Percentiles rank a stretch among this genome's conserved stretches.
Evolutionary conservation across 2,797 vertebrate genomes (phyloP).

Genomic region (Gymnodraco acuticeps): DNA sequence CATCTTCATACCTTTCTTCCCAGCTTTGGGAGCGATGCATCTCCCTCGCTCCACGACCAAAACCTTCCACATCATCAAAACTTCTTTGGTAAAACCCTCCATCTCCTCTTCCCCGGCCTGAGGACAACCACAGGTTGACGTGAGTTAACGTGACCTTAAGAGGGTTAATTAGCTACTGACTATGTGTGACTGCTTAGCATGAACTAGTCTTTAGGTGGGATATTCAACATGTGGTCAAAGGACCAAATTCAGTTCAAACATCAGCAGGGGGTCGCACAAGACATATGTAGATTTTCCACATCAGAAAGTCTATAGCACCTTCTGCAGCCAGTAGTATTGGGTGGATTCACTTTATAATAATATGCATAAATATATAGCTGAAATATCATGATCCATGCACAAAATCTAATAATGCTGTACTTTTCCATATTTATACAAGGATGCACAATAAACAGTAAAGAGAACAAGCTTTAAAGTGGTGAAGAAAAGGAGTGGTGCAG

Average conservation of each 20-base stretch:
- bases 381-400: neutral
- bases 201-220: neutral
- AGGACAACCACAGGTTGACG: slow-evolving; percentile 42
- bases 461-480: neutral
- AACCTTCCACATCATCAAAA: slow-evolving; percentile 99
- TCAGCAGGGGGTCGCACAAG: neutral
- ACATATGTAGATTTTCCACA: neutral
- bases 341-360: neutral
- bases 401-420: slow-evolving; percentile 9
- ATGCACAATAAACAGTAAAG: slow-evolving; percentile 13
- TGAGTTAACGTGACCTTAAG: neutral
- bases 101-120: slow-evolving; percentile 98
- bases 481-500: neutral
- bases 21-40: slow-evolving; percentile 99
- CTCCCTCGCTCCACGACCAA: slow-evolving; percentile 95
- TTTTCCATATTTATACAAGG: neutral
- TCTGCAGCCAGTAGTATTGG: neutral
- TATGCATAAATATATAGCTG: neutral
- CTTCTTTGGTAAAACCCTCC: slow-evolving; percentile 99
- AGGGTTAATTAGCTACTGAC: neutral
- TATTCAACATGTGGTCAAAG: neutral
- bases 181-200: neutral
- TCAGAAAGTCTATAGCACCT: neutral
- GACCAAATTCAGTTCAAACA: neutral
- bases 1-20: slow-evolving; percentile 93